These are phyloP conservation scores for Micrasema longulum DNA, from an alignment of 1,140 invertebrate genomes.

Conservation along the genomic window DNA sequence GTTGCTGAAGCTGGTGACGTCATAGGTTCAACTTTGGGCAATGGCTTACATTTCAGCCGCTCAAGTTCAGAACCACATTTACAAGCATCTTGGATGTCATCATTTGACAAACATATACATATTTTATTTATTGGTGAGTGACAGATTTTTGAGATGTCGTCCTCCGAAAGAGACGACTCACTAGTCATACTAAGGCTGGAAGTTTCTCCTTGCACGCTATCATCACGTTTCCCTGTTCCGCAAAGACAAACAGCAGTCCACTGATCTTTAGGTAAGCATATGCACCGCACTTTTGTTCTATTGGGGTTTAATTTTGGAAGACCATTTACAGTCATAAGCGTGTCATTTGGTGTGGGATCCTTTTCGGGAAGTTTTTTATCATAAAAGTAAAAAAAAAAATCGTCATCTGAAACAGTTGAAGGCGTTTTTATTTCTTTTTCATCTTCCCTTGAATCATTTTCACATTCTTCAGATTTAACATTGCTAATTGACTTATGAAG, in stretches of 20 bases:
- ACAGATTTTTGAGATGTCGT: conserved; percentile 25
- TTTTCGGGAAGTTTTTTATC: conserved; percentile 60
- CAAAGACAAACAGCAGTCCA: conserved; percentile 58
- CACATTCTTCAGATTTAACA: neutral
- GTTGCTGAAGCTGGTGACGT: neutral
- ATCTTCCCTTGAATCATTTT: neutral
- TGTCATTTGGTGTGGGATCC: conserved; percentile 57
- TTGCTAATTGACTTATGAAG: neutral
- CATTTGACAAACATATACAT: conserved; percentile 57
- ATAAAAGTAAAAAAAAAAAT: conserved; percentile 65
- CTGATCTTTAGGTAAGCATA: conserved; percentile 46
- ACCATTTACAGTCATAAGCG: conserved; percentile 59
- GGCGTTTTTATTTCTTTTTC: conserved; percentile 52
- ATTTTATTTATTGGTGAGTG: conserved; percentile 28
- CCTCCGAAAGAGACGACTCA: conserved; percentile 8
- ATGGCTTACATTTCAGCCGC: neutral
- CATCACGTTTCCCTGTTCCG: conserved; percentile 35
- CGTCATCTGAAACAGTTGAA: conserved; percentile 52
- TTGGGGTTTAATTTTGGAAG: conserved; percentile 60
- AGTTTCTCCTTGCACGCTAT: neutral
- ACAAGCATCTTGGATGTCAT: conserved; percentile 45
- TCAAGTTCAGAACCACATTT: conserved; percentile 14
- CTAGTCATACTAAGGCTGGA: neutral
- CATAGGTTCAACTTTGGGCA: conserved; percentile 13
- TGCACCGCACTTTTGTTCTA: conserved; percentile 43